A percentile compares a stretch with the other conserved stretches of the same genome.
Evolutionary conservation across 2,888 invertebrate genomes (phyloP).

Genomic region (Oligia fasciuncula): DNA sequence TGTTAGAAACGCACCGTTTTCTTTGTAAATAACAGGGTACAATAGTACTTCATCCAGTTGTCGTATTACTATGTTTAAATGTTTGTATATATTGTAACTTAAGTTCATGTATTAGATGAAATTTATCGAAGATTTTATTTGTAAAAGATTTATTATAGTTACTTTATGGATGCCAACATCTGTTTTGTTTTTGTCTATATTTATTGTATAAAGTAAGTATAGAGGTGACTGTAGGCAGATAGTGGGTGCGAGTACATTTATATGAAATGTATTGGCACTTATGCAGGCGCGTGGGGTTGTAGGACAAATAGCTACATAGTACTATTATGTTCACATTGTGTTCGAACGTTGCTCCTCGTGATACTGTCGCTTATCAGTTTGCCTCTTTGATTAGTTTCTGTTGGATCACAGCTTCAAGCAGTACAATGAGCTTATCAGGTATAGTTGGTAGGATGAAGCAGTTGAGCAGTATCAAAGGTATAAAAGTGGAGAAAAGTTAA

Average conservation of each 20-base stretch:
- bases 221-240: slow-evolving; percentile 49
- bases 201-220: slow-evolving; percentile 62
- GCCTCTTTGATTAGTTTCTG: slow-evolving; percentile 42
- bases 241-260: slow-evolving; percentile 50
- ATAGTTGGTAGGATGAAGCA: background rate
- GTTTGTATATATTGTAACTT: slow-evolving; percentile 84
- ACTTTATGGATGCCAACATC: slow-evolving; percentile 63
- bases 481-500: background rate
- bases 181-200: slow-evolving; percentile 66
- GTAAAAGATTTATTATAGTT: slow-evolving; percentile 65
- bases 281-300: slow-evolving; percentile 46
- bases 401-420: slow-evolving; percentile 49
- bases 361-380: slow-evolving; percentile 47
- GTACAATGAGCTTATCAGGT: slow-evolving; percentile 21
- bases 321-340: slow-evolving; percentile 44
- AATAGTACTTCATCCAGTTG: slow-evolving; percentile 76
- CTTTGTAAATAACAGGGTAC: slow-evolving; percentile 80
- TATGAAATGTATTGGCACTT: slow-evolving; percentile 44
- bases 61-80: slow-evolving; percentile 79
- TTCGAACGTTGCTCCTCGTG: slow-evolving; percentile 45
- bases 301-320: slow-evolving; percentile 38
- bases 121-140: slow-evolving; percentile 77
- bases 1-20: slow-evolving; percentile 41
- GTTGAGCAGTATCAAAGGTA: background rate
- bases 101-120: slow-evolving; percentile 73